These are phyloP conservation scores for Orientallactaga bullata DNA, from an alignment of 2,113 vertebrate species.

Conservation along the genomic window DNA sequence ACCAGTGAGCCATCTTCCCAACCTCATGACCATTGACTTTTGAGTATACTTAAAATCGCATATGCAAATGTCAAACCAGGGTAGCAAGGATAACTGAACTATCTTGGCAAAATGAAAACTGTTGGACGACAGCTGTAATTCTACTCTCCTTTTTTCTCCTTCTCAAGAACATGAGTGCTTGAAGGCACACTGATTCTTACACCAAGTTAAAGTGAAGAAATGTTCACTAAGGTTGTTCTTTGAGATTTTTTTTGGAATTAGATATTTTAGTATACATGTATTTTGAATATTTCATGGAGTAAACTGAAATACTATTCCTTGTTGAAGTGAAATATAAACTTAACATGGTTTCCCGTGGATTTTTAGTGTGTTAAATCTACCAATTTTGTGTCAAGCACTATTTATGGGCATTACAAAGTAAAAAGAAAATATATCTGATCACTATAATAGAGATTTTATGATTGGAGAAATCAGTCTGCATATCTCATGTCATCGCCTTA, in stretches of 20 bases:
- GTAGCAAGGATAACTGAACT: neutral
- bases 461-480: neutral
- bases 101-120: neutral
- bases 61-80: neutral
- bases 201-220: neutral
- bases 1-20: no score
- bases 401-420: neutral
- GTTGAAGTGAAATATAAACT: slow-evolving; percentile 20
- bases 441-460: neutral
- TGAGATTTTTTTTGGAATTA: neutral
- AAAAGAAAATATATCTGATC: neutral
- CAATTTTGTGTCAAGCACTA: neutral
- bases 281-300: neutral
- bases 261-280: neutral
- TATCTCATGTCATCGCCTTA: neutral
- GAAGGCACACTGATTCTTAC: no score
- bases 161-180: neutral
- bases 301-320: neutral
- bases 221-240: neutral
- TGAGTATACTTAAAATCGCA: neutral
- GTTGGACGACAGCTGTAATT: neutral
- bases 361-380: neutral
- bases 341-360: neutral
- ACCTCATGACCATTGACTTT: neutral
- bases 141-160: neutral